These are phyloP conservation scores for Ganaspis sp. DNA, from an alignment of 1,140 invertebrate species.

Conservation along the genomic window DNA sequence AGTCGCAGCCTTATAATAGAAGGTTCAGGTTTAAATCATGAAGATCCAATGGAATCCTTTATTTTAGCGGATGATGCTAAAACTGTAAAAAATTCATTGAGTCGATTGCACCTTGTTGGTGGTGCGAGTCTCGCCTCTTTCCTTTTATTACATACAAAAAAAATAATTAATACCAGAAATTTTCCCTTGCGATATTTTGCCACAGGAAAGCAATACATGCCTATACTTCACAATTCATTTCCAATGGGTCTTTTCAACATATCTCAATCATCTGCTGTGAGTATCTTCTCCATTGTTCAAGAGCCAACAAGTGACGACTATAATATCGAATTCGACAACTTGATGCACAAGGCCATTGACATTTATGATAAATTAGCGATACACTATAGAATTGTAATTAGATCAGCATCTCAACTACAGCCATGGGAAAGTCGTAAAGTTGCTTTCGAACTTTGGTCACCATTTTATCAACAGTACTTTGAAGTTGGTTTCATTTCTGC, in stretches of 20 bases:
- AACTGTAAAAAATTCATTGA: constrained; percentile 71
- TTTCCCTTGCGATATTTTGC: constrained; percentile 81
- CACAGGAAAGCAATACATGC: constrained; percentile 80
- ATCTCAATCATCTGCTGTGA: constrained; percentile 79
- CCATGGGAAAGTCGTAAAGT: constrained; percentile 79
- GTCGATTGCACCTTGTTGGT: constrained; percentile 81
- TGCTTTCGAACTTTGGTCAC: constrained; percentile 83
- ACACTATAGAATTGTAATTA: constrained; percentile 79
- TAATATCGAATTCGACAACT: constrained; percentile 73
- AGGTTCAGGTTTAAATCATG: constrained; percentile 80
- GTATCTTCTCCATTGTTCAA: constrained; percentile 77
- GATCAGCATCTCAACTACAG: constrained; percentile 77
- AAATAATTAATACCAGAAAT: constrained; percentile 74
- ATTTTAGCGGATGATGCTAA: constrained; percentile 76
- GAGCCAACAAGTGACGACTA: constrained; percentile 66
- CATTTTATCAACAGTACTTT: constrained; percentile 77
- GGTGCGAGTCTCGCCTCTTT: constrained; percentile 80
- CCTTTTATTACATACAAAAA: constrained; percentile 81
- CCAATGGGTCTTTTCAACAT: constrained; percentile 78
- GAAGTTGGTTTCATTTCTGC: constrained; percentile 82
- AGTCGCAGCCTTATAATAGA: constrained; percentile 81
- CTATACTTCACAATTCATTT: constrained; percentile 63
- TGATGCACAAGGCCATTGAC: constrained; percentile 71
- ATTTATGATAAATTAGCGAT: constrained; percentile 79
- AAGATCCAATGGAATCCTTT: constrained; percentile 76